Evolutionary conservation across 2,888 invertebrate genomes (phyloP), one percentile per base, ranked within the genome.

Genomic region (Ichneumoninae sp.): DNA sequence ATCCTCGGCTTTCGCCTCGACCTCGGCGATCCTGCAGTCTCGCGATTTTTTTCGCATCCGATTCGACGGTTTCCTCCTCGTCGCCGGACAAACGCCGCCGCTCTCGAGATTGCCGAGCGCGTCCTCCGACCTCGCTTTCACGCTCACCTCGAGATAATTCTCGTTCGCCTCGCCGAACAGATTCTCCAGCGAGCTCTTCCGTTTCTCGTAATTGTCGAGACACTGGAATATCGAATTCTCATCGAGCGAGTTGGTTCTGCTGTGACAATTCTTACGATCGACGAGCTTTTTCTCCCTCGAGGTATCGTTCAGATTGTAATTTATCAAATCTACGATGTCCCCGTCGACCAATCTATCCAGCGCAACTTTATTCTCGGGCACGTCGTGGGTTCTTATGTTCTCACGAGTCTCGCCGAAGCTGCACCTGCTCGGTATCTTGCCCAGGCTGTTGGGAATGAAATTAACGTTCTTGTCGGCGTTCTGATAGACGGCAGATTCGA

Each of bases 211-310:
- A 36, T 75, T 57, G 0, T 79, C 79, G 44, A 54, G 30, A 6
- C 86, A 87, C 6, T 88, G 88, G 57, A 90, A 89, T 16, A 88
- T 89, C 26, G 90, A 87, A 77, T 90, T 88, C 50, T 91, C 89
- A 68, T 92, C 91, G 8, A 92, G 79, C 0, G 91, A 92, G 66
- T 88, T 90, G 2, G 91, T 91, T 22, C 90, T 86, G 7, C 89
- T 88, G 75, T 90, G 90, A 82, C 87, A 90, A 63, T 90, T 89
- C 26, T 91, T 90, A 3, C 85, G 86, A 60, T 85, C 89, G 60
- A 88, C 44, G 0, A 86, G 40, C 26, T 89, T 90, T 66, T 91
- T 89, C 19, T 91, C 90, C 2, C 78, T 84, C 26, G 83, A 86
- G 0, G 83, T 77, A 65, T 83, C 87, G 71, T 91, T 90, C 8